phyloP scores from a whole-genome alignment of 2,888 invertebrate genomes.

The Eurytoma adleriae region DNA sequence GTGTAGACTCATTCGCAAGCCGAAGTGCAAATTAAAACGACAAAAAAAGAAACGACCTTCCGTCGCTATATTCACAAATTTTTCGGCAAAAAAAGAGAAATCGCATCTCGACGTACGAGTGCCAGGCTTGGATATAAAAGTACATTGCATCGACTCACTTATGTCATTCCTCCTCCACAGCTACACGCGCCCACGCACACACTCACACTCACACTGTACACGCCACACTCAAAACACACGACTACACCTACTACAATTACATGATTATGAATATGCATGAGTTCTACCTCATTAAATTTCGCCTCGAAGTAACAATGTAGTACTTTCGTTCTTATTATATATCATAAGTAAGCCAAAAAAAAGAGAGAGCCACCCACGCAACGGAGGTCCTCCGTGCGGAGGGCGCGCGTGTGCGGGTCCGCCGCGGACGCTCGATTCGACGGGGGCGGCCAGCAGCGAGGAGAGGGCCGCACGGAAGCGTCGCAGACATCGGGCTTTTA shows the following conservation, averaged over 20 bases:
- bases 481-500: conserved; percentile 39
- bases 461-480: conserved; percentile 6
- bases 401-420: not conserved
- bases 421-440: conserved; percentile 34
- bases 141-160: conserved; percentile 54
- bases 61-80: conserved; percentile 37
- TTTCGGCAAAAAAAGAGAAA: conserved; percentile 33
- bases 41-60: conserved; percentile 39
- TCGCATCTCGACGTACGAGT: conserved; percentile 51
- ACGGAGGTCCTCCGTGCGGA: too few species aligned
- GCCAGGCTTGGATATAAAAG: conserved; percentile 53
- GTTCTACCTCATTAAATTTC: conserved; percentile 58
- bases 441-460: not conserved
- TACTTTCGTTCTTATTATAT: conserved; percentile 55
- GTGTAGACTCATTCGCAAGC: not conserved
- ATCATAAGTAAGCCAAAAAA: not conserved
- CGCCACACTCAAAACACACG: conserved; percentile 19
- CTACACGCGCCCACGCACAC: conserved; percentile 4
- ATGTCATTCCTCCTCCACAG: conserved; percentile 41
- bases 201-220: conserved; percentile 3
- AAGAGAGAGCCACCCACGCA: too few species aligned
- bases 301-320: conserved; percentile 60
- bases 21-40: conserved; percentile 6
- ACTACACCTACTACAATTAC: conserved; percentile 37
- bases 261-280: conserved; percentile 59